phyloP scores from a whole-genome alignment of 2,797 vertebrate genomes.

The Pyrocephalus nanus region DNA sequence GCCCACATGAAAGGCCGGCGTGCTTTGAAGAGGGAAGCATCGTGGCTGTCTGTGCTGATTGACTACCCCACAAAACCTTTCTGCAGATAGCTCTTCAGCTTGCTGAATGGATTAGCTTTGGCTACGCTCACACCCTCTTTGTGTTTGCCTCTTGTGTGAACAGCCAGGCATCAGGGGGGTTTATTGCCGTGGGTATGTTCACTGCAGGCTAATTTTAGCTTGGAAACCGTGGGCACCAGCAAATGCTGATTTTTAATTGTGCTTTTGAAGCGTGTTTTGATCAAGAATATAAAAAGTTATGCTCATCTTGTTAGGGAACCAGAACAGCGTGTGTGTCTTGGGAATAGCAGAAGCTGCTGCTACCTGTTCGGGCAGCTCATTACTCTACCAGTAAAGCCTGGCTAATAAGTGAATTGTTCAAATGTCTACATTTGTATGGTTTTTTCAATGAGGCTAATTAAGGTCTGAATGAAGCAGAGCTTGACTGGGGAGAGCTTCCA shows the following conservation, averaged over 20 bases:
- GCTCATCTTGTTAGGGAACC: background rate
- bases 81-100: background rate
- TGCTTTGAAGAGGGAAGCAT: slow-evolving; percentile 37
- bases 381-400: background rate
- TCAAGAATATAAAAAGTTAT: background rate
- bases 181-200: background rate
- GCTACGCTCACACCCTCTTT: background rate
- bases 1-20: background rate
- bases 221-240: background rate
- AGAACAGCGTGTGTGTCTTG: background rate
- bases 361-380: background rate
- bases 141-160: background rate
- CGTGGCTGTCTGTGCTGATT: background rate
- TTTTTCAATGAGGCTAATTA: background rate
- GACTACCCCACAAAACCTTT: background rate
- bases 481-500: background rate
- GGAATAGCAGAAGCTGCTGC: background rate
- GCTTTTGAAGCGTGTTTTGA: background rate
- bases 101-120: background rate
- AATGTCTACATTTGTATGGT: background rate
- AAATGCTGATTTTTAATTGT: background rate
- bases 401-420: background rate
- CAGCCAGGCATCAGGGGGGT: background rate
- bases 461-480: background rate
- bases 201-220: background rate